phyloP scores from a whole-genome alignment of 2,113 vertebrate species.

The Chaetorhynchus papuensis region DNA sequence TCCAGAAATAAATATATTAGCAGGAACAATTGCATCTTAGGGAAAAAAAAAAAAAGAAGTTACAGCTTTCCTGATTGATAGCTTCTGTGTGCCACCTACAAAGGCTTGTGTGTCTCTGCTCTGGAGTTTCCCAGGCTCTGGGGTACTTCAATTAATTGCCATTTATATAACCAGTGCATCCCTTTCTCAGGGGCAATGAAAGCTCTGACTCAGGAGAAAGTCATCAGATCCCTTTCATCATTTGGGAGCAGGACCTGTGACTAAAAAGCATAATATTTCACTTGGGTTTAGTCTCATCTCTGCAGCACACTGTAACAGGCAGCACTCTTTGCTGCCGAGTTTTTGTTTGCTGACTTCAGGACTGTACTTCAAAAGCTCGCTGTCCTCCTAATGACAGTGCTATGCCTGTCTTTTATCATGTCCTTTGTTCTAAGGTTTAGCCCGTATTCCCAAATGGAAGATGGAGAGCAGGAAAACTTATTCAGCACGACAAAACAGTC shows the following conservation, averaged over 20 bases:
- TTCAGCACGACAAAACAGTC: background rate
- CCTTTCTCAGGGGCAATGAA: slow-evolving; percentile 37
- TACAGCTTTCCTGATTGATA: background rate
- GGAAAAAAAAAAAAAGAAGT: background rate
- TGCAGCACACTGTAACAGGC: background rate
- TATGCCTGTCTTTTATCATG: background rate
- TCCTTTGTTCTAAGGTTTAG: slow-evolving; percentile 6
- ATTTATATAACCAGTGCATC: slow-evolving; percentile 26
- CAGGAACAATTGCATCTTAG: background rate
- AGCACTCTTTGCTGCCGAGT: background rate
- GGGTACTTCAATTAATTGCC: slow-evolving; percentile 41
- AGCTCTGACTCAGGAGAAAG: slow-evolving; percentile 57
- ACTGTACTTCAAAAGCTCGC: slow-evolving; percentile 15
- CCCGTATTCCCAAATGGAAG: background rate
- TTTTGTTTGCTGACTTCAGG: slow-evolving; percentile 33
- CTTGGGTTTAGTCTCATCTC: slow-evolving; percentile 13
- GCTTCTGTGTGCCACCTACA: background rate
- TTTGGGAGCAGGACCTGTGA: background rate
- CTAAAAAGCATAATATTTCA: slow-evolving; percentile 40
- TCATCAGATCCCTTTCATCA: slow-evolving; percentile 23
- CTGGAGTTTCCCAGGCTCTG: slow-evolving; percentile 40
- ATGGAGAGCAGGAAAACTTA: slow-evolving; percentile 14
- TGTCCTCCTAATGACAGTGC: background rate
- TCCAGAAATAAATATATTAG: slow-evolving; percentile 41
- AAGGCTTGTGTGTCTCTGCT: slow-evolving; percentile 2